Base-by-base conservation (phyloP, 2,797 vertebrate genomes). In the Chaetodon trifasciatus region DNA sequence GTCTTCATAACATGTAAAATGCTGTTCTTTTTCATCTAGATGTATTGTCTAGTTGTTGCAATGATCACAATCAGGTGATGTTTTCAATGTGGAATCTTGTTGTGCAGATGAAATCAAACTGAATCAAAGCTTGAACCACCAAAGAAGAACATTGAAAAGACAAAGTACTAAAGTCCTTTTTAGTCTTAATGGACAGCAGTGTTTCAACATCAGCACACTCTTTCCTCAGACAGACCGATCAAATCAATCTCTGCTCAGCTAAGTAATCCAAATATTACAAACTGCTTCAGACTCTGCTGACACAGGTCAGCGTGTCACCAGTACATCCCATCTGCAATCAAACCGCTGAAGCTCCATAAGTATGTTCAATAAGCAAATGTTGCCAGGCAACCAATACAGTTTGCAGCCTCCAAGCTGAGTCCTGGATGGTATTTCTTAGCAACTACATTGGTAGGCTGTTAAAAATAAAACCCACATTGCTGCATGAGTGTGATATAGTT, bases 341-440 rank as follows among this genome's bases (percentile, higher is more conserved):
- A 37, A 50, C 28, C 21, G 21, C 55, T 73, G 8, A 61, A 57
- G n/a, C 57, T 35, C 66, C 7, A 50, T 11, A 17, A 66, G 23
- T 28, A 73, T 1, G 0, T 24, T 39, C 71, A 61, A 58, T 32
- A 39, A 58, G 67, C 32, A 70, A 70, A 83, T 57, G 78, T 83
- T 78, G 62, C 79, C 77, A 83, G 56, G 87, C 72, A 87, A 79
- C 82, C 80, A 64, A 66, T 61, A 73, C 61, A 70, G 72, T 40
- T 60, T 69, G 35, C 57, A 73, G 37, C 50, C 24, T 70, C 52
- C 39, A 32, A 19, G 62, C 23, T 55, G 56, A 57, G 57, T 71
- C 49, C 49, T 49, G 17, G 44, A 55, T 56, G 74, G 47, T 58
- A 58, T 82, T 79, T 69, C 75, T 74, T 58, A 70, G 75, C 44